Base-by-base conservation (phyloP, 2,113 vertebrate genomes). In the Sinocyclocheilus grahami region DNA sequence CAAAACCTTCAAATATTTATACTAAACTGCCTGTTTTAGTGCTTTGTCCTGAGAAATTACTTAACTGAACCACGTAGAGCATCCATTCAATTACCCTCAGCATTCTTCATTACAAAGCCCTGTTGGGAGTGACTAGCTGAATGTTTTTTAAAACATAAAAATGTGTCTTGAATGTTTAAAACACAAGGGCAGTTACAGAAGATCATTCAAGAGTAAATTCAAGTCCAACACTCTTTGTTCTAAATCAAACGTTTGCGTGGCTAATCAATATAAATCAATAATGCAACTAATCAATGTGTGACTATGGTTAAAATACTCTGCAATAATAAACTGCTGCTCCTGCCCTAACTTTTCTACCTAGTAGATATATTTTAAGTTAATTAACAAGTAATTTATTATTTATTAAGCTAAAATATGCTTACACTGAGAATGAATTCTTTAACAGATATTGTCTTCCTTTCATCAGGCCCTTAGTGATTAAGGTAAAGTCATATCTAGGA, bases 251-350 rank as follows among this genome's bases (percentile, higher is more conserved):
- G n/a, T 76, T 51, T 76, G 39, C 42, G n/a, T 76, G 42, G n/a
- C 42, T 27, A 76, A 76, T 76, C 74, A 27, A 76, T 76, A 76
- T 76, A n/a, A 51, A 76, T 76, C 74, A 76, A 51, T 76, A 51
- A 51, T 76, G 74, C 74, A 51, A 76, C 42, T 51, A 51, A 76
- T 76, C 74, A 48, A 51, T 51, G 42, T 51, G 74, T 27, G 42
- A 16, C 74, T 76, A 51, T 51, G 51, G 51, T 76, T 76, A 51
- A 76, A 76, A 76, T 76, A 51, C 42, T 27, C n/a, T 27, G 22
- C 12, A 51, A 10, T 22, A 72, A 20, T 42, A 37, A 6, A 76
- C n/a, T 27, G 22, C 42, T 27, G 22, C 42, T 76, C 42, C 11
- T 76, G 12, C 12, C 13, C 42, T 51, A 27, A 76, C 42, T 51